Base-by-base conservation (phyloP, 2,888 invertebrate species). In the Erebia aethiops region DNA sequence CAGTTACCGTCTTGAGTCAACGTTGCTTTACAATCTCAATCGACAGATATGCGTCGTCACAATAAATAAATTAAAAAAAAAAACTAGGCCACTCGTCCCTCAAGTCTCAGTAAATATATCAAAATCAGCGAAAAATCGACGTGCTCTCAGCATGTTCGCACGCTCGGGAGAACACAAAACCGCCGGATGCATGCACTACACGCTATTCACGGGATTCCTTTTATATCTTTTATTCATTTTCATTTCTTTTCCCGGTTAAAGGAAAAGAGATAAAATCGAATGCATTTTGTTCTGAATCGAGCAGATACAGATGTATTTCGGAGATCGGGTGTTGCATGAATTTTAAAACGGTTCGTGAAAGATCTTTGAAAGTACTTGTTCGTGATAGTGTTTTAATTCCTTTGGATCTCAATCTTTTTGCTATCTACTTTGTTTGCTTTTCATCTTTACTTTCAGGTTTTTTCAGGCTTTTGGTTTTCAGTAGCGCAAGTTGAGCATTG, bases 261-360 rank as follows among this genome's bases (percentile, higher is more conserved):
- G 62, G 62, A 21, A 46, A 49, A 26, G 62, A 52, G 41, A 41
- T 52, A 64, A 54, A 64, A 35, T 35, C 64, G 64, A 10, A 64
- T 52, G 8, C 16, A 52, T 52, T 64, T 51, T 52, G 41, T 64
- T 35, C 62, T 26, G 52, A 54, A 16, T 10, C 3, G 21, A 56
- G 21, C 46, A 18, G 46, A 62, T 54, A 41, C 64, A 41, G 35
- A 41, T 64, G 64, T 64, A 35, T 64, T 18, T 62, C 49, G 49
- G 3, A 14, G 61, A 46, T 49, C 21, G 62, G 9, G 49, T 62
- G 64, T 64, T 64, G 64, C 41, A 64, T 64, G 54, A 64, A 64
- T 64, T 52, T 54, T 16, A 54, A 54, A 52, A 41, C 13, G 46
- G 7, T 54, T 41, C 41, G 52, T 11, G 11, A 41, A 41, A 35